These are phyloP conservation scores for Neodiprion fabricii DNA, from an alignment of 1,140 invertebrate genomes.

Conservation along the genomic window DNA sequence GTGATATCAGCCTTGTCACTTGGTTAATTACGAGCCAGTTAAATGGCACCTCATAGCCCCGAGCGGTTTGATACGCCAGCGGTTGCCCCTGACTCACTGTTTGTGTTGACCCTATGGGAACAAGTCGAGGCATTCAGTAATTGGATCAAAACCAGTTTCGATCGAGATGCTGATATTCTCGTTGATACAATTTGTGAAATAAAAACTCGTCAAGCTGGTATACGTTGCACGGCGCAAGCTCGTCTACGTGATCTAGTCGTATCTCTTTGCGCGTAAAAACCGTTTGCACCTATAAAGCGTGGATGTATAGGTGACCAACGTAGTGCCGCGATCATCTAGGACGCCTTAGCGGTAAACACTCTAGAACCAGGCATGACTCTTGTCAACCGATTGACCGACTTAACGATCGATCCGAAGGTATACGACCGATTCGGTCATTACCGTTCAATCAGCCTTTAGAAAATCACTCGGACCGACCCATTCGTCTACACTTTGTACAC, in stretches of 20 bases:
- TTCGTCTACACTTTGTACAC: too few relatives aligned
- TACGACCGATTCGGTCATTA: background rate
- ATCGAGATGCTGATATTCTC: background rate
- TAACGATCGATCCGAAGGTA: background rate
- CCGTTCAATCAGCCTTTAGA: background rate
- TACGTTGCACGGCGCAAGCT: background rate
- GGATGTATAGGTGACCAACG: background rate
- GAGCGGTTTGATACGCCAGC: too few relatives aligned
- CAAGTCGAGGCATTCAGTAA: background rate
- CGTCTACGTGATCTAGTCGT: background rate
- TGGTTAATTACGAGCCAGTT: too few relatives aligned
- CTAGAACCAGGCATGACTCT: background rate
- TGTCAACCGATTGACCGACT: constrained; percentile 6
- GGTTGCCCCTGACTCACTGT: background rate
- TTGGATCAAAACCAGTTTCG: constrained; percentile 6
- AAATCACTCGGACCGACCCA: background rate
- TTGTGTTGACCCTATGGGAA: constrained; percentile 3
- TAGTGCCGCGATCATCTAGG: background rate
- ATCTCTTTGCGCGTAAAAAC: background rate
- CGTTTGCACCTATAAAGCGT: background rate
- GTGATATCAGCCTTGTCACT: too few relatives aligned
- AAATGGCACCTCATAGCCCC: too few relatives aligned
- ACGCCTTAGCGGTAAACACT: constrained; percentile 1
- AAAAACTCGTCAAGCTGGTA: constrained; percentile 7
- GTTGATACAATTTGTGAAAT: background rate